A percentile compares a stretch with the other conserved stretches of the same genome.
Evolutionary conservation across 2,888 invertebrate genomes (phyloP).

Genomic region (Macrosiphum euphorbiae): DNA sequence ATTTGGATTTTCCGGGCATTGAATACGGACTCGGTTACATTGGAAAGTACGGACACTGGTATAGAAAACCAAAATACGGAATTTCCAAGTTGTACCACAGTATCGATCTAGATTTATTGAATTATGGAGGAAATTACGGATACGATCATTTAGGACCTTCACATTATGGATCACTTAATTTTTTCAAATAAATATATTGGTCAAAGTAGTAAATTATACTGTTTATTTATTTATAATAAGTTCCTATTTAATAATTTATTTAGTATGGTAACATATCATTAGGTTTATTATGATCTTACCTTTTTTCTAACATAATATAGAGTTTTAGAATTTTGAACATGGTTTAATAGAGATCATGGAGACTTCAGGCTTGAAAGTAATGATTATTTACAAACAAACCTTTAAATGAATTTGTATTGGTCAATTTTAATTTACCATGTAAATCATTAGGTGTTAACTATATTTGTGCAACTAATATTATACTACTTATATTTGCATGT

Average conservation of each 20-base stretch:
- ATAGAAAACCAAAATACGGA: conserved; percentile 27
- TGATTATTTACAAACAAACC: neutral
- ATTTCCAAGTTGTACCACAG: conserved; percentile 26
- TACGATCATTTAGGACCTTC: conserved; percentile 6
- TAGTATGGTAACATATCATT: neutral
- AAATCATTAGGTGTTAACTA: neutral
- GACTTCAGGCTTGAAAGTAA: neutral
- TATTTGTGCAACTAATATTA: neutral
- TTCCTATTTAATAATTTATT: neutral
- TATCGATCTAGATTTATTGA: neutral
- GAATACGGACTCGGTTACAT: conserved; percentile 54
- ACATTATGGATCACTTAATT: neutral
- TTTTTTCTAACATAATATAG: neutral
- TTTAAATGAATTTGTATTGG: neutral
- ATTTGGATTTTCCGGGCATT: conserved; percentile 50
- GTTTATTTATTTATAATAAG: neutral
- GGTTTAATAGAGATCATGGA: neutral
- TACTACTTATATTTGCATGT: neutral
- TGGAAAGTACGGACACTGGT: conserved; percentile 50
- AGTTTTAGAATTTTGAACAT: neutral
- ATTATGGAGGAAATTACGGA: conserved; percentile 51
- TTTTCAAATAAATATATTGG: conserved; percentile 18
- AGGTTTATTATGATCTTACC: neutral
- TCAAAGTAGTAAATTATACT: neutral
- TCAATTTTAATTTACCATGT: neutral